These are phyloP conservation scores for Lissocephala sabroskyi DNA, from an alignment of 2,888 invertebrate genomes.

Conservation along the genomic window DNA sequence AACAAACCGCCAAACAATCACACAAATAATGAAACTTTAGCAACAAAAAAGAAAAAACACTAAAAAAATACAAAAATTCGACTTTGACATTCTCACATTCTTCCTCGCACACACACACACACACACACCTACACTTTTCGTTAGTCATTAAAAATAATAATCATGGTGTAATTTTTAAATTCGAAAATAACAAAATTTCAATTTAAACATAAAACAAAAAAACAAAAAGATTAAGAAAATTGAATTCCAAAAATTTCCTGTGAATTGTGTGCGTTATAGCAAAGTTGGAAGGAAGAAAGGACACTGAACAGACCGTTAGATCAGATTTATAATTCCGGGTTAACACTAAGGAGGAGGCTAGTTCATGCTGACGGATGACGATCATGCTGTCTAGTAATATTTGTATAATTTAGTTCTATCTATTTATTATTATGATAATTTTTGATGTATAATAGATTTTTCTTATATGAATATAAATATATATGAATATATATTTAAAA, in stretches of 20 bases:
- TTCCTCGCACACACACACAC: too few species aligned
- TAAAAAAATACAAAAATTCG: constrained; percentile 31
- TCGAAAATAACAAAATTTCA: constrained; percentile 18
- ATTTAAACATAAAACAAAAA: constrained; percentile 6
- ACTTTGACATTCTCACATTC: constrained; percentile 65
- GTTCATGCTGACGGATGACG: constrained; percentile 8
- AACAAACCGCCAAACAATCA: background rate
- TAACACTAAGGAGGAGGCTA: background rate
- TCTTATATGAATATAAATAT: constrained; percentile 59
- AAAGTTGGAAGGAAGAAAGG: constrained; percentile 3
- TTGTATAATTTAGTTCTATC: constrained; percentile 68
- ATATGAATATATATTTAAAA: constrained; percentile 50
- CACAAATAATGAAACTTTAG: constrained; percentile 2
- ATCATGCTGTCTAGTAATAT: constrained; percentile 59
- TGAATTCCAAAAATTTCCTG: constrained; percentile 27
- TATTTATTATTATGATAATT: constrained; percentile 68
- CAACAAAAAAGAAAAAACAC: constrained; percentile 11
- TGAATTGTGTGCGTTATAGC: constrained; percentile 17
- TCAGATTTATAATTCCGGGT: background rate
- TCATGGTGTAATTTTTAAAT: constrained; percentile 55
- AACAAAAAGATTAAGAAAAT: constrained; percentile 12
- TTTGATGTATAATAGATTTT: constrained; percentile 70
- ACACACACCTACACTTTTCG: too few species aligned
- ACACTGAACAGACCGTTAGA: constrained; percentile 13
- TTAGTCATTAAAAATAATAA: constrained; percentile 53